Evolutionary conservation across 2,113 vertebrate genomes (phyloP).

Genomic region (Callospermophilus lateralis): DNA sequence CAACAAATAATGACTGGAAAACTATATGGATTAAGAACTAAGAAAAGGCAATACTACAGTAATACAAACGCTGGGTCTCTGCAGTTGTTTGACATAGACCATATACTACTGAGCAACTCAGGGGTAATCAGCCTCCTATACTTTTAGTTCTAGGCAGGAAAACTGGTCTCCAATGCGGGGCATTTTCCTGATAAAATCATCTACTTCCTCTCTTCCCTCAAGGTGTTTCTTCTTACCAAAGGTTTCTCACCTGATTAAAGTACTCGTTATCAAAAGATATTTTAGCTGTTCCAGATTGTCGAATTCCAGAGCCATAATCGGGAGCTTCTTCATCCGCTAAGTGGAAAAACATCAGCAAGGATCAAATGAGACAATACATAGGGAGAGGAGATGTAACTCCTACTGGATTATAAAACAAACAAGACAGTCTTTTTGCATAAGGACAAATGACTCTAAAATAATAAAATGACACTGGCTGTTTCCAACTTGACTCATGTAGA

Average conservation of each 20-base stretch:
- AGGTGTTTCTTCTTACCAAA: neutral
- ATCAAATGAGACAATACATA: neutral
- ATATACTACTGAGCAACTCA: neutral
- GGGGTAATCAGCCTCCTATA: neutral
- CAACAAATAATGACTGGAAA: neutral
- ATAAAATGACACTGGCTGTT: neutral
- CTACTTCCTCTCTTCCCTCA: neutral
- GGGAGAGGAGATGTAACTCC: too few relatives aligned
- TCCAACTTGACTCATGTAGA: neutral
- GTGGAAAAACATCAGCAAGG: slow-evolving; percentile 40
- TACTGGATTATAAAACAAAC: neutral
- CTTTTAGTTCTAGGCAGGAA: neutral
- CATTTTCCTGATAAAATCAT: neutral
- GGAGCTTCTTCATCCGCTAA: slow-evolving; percentile 98
- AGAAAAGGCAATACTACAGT: neutral
- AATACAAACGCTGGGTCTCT: neutral
- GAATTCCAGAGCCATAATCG: slow-evolving; percentile 98
- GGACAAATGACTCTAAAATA: neutral
- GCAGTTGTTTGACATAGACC: too few relatives aligned
- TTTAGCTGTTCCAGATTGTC: slow-evolving; percentile 98
- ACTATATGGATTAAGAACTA: neutral
- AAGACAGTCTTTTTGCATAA: neutral
- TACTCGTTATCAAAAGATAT: slow-evolving; percentile 99
- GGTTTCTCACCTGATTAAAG: slow-evolving; percentile 94
- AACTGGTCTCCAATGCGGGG: neutral